Conservation (phyloP, 2,113 vertebrate species). For the Platycercus adscitus region DNA sequence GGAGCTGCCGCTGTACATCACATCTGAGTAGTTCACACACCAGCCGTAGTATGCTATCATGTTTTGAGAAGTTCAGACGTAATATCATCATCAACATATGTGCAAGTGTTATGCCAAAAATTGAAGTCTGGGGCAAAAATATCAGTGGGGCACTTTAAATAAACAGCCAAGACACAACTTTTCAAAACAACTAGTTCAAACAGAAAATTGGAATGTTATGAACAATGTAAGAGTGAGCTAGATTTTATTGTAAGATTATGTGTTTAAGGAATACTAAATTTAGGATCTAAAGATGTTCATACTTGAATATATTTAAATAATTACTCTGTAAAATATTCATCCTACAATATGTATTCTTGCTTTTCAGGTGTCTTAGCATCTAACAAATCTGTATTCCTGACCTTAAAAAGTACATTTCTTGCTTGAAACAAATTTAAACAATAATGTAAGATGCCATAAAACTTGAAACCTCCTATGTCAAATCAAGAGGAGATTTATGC, state of each 20-base stretch:
- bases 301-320: conserved; percentile 73
- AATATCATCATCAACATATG: background rate
- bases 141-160: background rate
- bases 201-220: background rate
- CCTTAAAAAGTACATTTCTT: conserved; percentile 68
- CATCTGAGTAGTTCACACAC: background rate
- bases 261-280: conserved; percentile 68
- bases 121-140: conserved; percentile 10
- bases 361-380: conserved; percentile 67
- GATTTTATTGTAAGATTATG: conserved; percentile 51
- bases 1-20: background rate
- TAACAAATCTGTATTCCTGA: conserved; percentile 56
- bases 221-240: conserved; percentile 4
- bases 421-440: conserved; percentile 65
- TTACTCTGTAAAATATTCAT: conserved; percentile 68
- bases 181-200: background rate
- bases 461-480: conserved; percentile 50
- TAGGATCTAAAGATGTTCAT: conserved; percentile 63
- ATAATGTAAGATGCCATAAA: conserved; percentile 58
- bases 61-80: background rate
- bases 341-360: conserved; percentile 68
- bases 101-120: background rate
- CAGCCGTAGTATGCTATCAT: background rate
- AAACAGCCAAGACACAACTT: background rate
- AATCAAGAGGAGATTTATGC: background rate